A percentile compares a stretch with the other conserved stretches of the same genome.
Evolutionary conservation across 1,140 invertebrate species (phyloP).

Genomic region (Trialeurodes vaporariorum): DNA sequence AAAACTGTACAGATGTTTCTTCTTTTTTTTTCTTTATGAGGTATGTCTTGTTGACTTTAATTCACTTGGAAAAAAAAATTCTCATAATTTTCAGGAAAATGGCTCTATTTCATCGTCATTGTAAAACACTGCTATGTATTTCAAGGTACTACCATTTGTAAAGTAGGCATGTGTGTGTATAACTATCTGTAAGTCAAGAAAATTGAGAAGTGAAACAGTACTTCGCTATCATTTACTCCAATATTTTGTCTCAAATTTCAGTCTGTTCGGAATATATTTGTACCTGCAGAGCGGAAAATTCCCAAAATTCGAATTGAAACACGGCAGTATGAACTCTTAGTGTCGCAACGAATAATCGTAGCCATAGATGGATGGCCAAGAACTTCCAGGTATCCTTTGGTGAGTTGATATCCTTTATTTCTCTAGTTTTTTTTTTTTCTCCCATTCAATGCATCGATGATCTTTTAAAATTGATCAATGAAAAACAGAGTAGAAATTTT

Average conservation of each 20-base stretch:
- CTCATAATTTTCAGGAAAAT: too few species aligned
- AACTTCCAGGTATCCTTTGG: slow-evolving; percentile 52
- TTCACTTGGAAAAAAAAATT: too few species aligned
- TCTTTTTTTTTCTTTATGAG: too few species aligned
- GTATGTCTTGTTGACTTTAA: too few species aligned
- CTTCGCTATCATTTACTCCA: too few species aligned
- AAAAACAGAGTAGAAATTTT: too few species aligned
- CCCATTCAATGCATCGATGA: background rate
- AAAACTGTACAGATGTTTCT: too few species aligned
- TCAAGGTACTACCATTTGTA: background rate
- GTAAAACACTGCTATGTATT: background rate
- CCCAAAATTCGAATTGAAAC: slow-evolving; percentile 88
- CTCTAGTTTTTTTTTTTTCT: slow-evolving; percentile 31
- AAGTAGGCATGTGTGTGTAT: too few species aligned
- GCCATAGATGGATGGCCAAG: slow-evolving; percentile 87
- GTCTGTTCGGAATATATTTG: slow-evolving; percentile 69
- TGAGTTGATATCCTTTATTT: too few species aligned
- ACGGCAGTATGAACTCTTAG: slow-evolving; percentile 66
- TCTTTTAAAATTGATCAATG: background rate
- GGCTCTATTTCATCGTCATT: too few species aligned
- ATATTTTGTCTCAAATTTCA: slow-evolving; percentile 36
- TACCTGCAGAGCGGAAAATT: slow-evolving; percentile 79
- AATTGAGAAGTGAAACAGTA: too few species aligned
- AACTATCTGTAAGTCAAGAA: too few species aligned
- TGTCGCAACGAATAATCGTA: slow-evolving; percentile 77